phyloP scores from a whole-genome alignment of 2,113 vertebrate genomes.

The Clarias magur region DNA sequence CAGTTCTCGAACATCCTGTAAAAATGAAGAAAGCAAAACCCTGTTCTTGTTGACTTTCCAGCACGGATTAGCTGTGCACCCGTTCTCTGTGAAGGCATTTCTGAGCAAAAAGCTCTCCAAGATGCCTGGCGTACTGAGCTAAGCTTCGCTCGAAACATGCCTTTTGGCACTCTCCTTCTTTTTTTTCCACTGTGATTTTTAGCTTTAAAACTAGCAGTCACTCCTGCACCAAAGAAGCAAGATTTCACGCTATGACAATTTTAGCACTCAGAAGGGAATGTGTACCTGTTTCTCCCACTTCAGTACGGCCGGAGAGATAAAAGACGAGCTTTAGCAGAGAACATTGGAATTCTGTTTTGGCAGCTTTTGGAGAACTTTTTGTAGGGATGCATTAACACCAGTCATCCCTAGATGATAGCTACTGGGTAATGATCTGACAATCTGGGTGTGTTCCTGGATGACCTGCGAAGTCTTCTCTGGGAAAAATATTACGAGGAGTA shows the following conservation, averaged over 20 bases:
- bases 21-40: not conserved
- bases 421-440: not conserved
- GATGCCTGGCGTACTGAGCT: not conserved
- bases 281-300: not conserved
- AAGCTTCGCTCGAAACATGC: not conserved
- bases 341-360: slow-evolving; percentile 28
- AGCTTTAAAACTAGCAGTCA: not conserved
- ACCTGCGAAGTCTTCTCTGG: not conserved
- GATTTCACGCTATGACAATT: not conserved
- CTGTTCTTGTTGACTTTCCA: not conserved
- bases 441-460: not conserved
- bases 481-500: not conserved
- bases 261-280: not conserved
- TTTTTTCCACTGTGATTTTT: not conserved
- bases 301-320: slow-evolving; percentile 14
- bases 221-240: not conserved
- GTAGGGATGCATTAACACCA: not conserved
- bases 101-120: not conserved
- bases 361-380: not conserved
- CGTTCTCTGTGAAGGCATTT: not conserved
- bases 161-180: not conserved
- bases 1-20: not conserved
- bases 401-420: too few relatives aligned
- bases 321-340: not conserved
- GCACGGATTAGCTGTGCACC: not conserved